phyloP scores from a whole-genome alignment of 2,113 vertebrate species.

The Bucco capensis region DNA sequence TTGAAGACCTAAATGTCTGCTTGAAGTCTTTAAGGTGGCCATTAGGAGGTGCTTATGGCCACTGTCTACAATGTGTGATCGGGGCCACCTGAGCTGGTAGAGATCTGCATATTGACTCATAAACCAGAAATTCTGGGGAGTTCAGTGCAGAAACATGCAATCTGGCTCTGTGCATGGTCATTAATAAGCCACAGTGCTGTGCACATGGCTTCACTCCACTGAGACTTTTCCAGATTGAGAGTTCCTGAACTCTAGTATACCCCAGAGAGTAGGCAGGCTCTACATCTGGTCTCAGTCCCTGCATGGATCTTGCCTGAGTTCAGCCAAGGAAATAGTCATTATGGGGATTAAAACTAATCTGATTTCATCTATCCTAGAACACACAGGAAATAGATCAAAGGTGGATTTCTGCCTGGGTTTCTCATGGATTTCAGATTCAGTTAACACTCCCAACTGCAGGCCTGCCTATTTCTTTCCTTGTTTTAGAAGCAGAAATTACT shows the following conservation, averaged over 20 bases:
- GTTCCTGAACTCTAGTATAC: not conserved
- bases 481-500: slow-evolving; percentile 2
- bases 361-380: slow-evolving; percentile 28
- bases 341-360: slow-evolving; percentile 37
- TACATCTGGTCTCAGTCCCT: not conserved
- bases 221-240: not conserved
- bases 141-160: not conserved
- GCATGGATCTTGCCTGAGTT: not conserved
- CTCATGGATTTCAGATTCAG: slow-evolving; percentile 23
- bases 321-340: slow-evolving; percentile 21
- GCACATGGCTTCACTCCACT: not conserved
- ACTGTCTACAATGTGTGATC: not conserved
- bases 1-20: not conserved
- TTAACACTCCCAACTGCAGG: not conserved
- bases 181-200: not conserved
- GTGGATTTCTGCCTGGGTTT: slow-evolving; percentile 10
- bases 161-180: not conserved
- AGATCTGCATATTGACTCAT: not conserved
- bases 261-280: not conserved
- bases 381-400: slow-evolving; percentile 25
- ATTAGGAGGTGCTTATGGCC: not conserved
- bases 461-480: not conserved
- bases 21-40: not conserved
- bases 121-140: not conserved
- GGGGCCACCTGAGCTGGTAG: not conserved